phyloP scores from a whole-genome alignment of 2,888 invertebrate genomes.

The Lycaena phlaeas region DNA sequence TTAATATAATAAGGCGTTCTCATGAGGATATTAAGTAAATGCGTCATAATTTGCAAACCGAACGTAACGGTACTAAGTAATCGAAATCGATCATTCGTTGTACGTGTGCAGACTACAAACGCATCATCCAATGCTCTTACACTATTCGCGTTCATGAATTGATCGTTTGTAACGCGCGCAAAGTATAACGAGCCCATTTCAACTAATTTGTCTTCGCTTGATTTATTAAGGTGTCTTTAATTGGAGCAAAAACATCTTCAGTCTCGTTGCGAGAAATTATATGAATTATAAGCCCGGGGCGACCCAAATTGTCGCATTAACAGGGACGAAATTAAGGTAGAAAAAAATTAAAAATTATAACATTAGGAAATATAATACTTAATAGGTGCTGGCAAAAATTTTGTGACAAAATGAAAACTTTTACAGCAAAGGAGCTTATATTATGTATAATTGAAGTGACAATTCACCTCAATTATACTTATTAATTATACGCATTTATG shows the following conservation, averaged over 20 bases:
- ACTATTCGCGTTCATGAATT: conserved; percentile 1
- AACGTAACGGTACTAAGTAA: conserved; percentile 1
- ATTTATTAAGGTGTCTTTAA: conserved; percentile 36
- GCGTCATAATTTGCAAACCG: conserved; percentile 1
- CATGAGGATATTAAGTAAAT: not conserved
- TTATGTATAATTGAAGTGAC: no score
- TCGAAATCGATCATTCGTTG: conserved; percentile 2
- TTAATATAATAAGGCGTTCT: no score
- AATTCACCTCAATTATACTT: no score
- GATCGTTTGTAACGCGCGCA: not conserved
- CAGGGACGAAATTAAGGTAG: no score
- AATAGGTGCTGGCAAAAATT: no score
- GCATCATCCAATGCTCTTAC: not conserved
- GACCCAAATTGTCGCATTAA: conserved; percentile 19
- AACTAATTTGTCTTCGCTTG: conserved; percentile 48
- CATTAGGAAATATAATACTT: no score
- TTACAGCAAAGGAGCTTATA: no score
- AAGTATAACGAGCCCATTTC: conserved; percentile 28
- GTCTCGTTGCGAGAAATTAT: conserved; percentile 28
- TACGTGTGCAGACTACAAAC: conserved; percentile 1
- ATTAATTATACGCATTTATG: no score
- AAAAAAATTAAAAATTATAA: no score
- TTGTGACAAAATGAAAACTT: no score
- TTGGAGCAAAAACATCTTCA: no score
- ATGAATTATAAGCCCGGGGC: no score